phyloP scores from a whole-genome alignment of 1,140 invertebrate genomes.

The Gryon sp. region DNA sequence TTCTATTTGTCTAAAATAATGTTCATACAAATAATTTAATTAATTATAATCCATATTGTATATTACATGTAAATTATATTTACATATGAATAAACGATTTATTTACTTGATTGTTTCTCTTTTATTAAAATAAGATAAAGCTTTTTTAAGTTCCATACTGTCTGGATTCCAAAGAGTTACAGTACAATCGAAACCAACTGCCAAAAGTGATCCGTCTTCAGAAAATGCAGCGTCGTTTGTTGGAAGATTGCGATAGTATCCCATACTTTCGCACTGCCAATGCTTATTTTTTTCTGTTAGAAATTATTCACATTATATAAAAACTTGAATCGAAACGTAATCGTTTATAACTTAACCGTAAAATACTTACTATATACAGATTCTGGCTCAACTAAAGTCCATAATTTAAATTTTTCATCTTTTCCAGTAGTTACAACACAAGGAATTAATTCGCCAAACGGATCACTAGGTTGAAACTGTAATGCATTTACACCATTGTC shows the following conservation, averaged over 20 bases:
- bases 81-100: no score
- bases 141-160: conserved; percentile 80
- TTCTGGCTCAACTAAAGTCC: conserved; percentile 81
- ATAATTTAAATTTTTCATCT: conserved; percentile 88
- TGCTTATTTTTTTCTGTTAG: conserved; percentile 77
- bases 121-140: conserved; percentile 71
- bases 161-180: conserved; percentile 86
- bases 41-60: no score
- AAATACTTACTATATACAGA: conserved; percentile 79
- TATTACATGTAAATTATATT: no score
- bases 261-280: conserved; percentile 85
- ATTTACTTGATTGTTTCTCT: conserved; percentile 72
- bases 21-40: no score
- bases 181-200: conserved; percentile 84
- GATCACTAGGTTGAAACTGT: conserved; percentile 81
- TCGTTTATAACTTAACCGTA: no score
- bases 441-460: conserved; percentile 74
- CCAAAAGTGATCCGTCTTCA: conserved; percentile 87
- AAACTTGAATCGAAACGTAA: no score
- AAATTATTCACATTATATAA: no score
- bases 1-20: conserved; percentile 78
- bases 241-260: conserved; percentile 82
- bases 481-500: conserved; percentile 82
- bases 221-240: conserved; percentile 84
- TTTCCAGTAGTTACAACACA: conserved; percentile 83